A percentile compares a stretch with the other conserved stretches of the same genome.
These are phyloP conservation scores for Telenomus remus DNA, from an alignment of 1,140 invertebrate species.

Conservation along the genomic window DNA sequence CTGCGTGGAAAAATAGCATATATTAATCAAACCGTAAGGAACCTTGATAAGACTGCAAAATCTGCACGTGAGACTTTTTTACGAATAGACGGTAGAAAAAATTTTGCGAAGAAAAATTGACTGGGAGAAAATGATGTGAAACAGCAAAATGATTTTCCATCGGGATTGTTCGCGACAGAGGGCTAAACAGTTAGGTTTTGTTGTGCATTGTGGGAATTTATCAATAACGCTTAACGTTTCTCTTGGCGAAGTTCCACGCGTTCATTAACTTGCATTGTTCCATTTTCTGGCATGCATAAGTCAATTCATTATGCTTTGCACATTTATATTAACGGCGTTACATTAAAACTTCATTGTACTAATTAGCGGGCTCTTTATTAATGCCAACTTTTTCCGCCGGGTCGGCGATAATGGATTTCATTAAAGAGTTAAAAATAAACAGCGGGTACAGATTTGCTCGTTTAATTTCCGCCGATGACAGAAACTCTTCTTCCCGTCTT, in stretches of 20 bases:
- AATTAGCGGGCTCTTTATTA: constrained; percentile 31
- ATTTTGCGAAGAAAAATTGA: constrained; percentile 6
- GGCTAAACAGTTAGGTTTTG: constrained; percentile 2
- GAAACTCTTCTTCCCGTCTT: background rate
- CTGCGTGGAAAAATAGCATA: too few relatives aligned
- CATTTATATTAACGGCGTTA: constrained; percentile 17
- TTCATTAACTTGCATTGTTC: constrained; percentile 46
- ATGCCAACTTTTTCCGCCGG: constrained; percentile 3
- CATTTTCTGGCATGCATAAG: constrained; percentile 36
- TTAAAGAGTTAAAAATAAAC: constrained; percentile 5
- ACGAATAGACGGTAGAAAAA: background rate
- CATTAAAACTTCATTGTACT: constrained; percentile 24
- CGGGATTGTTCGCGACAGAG: constrained; percentile 8
- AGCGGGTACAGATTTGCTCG: background rate
- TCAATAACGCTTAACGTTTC: constrained; percentile 37
- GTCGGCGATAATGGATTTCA: constrained; percentile 9
- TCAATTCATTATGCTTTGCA: constrained; percentile 36
- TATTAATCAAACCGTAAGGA: background rate
- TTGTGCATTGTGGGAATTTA: constrained; percentile 34
- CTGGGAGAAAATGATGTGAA: constrained; percentile 29
- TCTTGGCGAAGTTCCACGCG: constrained; percentile 14
- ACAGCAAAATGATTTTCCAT: constrained; percentile 21
- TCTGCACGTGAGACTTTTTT: background rate
- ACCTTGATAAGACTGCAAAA: background rate
- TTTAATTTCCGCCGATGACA: constrained; percentile 20